These are phyloP conservation scores for Eupithecia dodoneata DNA, from an alignment of 2,888 invertebrate genomes.

Conservation along the genomic window DNA sequence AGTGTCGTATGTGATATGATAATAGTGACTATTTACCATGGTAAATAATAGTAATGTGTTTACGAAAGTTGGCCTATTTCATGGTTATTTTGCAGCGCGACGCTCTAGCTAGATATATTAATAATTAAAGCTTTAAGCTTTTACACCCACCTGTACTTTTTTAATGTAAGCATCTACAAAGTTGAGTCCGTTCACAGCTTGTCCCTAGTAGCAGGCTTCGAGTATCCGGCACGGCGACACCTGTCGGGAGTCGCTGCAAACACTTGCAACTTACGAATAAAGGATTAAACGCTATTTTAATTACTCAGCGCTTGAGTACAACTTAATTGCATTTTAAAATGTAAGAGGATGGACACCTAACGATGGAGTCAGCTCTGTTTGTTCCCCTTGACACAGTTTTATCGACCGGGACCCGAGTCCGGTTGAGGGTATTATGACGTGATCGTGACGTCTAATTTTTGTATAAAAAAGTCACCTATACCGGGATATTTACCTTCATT, in stretches of 20 bases:
- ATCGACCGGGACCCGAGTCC: neutral
- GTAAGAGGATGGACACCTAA: neutral
- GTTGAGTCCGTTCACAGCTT: neutral
- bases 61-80: too few relatives aligned
- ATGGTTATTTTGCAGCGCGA: too few relatives aligned
- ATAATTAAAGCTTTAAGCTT: neutral
- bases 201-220: neutral
- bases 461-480: too few relatives aligned
- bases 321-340: constrained; percentile 9
- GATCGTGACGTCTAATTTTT: too few relatives aligned
- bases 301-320: neutral
- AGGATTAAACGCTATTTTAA: constrained; percentile 3
- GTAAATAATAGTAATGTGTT: too few relatives aligned
- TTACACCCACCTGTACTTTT: neutral
- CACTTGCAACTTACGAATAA: constrained; percentile 7
- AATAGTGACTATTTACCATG: too few relatives aligned
- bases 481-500: too few relatives aligned
- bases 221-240: constrained; percentile 9
- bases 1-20: too few relatives aligned
- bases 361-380: neutral
- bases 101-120: too few relatives aligned
- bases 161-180: neutral
- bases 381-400: neutral
- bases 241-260: constrained; percentile 8
- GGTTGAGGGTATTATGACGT: too few relatives aligned